Evolutionary conservation across 2,888 invertebrate genomes (phyloP), one percentile per base, ranked within the genome.

Genomic region (Hydriomena furcata): DNA sequence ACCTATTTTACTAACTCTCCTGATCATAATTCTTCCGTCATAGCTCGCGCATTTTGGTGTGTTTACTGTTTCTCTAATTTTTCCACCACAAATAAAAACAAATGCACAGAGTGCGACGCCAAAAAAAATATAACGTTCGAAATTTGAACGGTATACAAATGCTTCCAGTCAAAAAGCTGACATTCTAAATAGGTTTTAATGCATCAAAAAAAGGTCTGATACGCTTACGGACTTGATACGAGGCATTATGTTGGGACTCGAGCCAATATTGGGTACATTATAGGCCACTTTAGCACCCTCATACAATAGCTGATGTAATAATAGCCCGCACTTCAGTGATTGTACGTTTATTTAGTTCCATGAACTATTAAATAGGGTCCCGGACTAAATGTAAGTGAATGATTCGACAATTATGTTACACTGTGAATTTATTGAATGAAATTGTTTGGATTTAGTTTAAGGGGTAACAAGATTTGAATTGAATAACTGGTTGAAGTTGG

Each of bases 401-500:
- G 86, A 86, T 85, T 83, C 72, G 77, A 83, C 86, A 80, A 85
- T 87, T 81, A 86, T 73, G 61, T 66, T 65, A 40, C 52, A 50
- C 65, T 63, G 80, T 70, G 76, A 79, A 79, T 80, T 83, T 82
- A 86, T 87, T 84, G 81, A 81, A 79, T 80, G 65, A 69, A 79
- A 79, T 68, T 70, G 76, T 72, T 49, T 37, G 23, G 28, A 31
- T 41, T 38, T 1, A 41, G 51, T 32, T 36, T 28, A 21, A 28
- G 17, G 41, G 30, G 37, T 41, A 41, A 36, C 25, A 17, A 25
- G 23, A 31, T 1, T 34, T 13, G 28, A 32, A 28, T 37, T 37
- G 38, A 40, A 35, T 35, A 40, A 24, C 23, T 32, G n/a, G n/a
- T n/a, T n/a, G n/a, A n/a, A n/a, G n/a, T n/a, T n/a, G n/a, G n/a